Evolutionary conservation across 2,888 invertebrate species (phyloP).

Genomic region (Spialia ferax): DNA sequence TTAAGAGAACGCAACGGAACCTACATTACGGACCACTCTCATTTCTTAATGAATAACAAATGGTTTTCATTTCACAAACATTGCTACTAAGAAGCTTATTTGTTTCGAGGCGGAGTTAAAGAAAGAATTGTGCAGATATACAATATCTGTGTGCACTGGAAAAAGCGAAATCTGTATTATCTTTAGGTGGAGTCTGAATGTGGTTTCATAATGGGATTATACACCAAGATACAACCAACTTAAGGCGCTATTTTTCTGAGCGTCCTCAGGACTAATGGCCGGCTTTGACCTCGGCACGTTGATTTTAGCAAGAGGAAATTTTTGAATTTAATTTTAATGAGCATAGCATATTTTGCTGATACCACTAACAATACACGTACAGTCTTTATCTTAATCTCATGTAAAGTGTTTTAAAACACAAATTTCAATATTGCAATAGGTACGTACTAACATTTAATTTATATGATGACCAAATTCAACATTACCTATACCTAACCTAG

Average conservation of each 20-base stretch:
- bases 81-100: constrained; percentile 19
- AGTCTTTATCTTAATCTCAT: no score
- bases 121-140: constrained; percentile 14
- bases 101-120: constrained; percentile 25
- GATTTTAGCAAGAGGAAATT: background rate
- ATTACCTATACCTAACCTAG: no score
- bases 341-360: no score
- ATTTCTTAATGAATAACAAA: constrained; percentile 56
- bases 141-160: constrained; percentile 5
- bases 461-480: no score
- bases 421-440: no score
- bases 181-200: background rate
- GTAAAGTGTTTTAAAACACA: no score
- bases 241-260: background rate
- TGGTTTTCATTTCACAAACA: constrained; percentile 48
- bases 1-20: constrained; percentile 29
- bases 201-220: background rate
- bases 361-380: no score
- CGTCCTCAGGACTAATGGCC: background rate
- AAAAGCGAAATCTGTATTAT: background rate
- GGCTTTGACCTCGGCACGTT: background rate
- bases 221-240: background rate
- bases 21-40: constrained; percentile 43
- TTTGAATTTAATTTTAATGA: background rate
- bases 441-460: no score